These are phyloP conservation scores for Euborellia annulipes DNA, from an alignment of 1,140 invertebrate genomes.

Conservation along the genomic window DNA sequence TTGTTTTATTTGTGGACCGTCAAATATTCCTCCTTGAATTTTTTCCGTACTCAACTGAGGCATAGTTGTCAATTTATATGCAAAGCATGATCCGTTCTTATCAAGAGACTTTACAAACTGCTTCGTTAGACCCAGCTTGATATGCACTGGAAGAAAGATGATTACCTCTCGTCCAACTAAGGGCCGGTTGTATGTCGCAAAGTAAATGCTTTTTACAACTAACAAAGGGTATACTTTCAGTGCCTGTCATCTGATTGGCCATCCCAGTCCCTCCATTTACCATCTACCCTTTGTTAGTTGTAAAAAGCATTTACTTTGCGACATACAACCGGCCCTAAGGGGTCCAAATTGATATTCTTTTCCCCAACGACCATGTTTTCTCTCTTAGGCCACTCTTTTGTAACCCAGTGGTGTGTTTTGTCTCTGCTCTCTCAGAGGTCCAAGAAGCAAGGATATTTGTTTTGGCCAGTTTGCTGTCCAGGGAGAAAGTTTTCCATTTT, in stretches of 20 bases:
- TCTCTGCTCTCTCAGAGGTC: constrained; percentile 15
- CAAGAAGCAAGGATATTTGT: constrained; percentile 23
- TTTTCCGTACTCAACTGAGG: constrained; percentile 15
- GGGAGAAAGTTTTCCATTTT: constrained; percentile 9
- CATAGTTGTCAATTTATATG: constrained; percentile 12
- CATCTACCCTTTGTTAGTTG: too few species aligned
- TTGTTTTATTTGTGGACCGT: constrained; percentile 16
- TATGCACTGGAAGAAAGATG: too few species aligned
- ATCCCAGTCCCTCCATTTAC: too few species aligned
- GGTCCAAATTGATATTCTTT: constrained; percentile 10
- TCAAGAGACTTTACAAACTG: constrained; percentile 23
- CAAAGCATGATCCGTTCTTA: constrained; percentile 13
- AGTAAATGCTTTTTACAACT: too few species aligned
- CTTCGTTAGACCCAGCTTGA: constrained; percentile 15
- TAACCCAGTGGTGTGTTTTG: too few species aligned
- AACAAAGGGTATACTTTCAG: too few species aligned
- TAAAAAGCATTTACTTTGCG: too few species aligned
- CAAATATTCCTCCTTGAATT: constrained; percentile 17
- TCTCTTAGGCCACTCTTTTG: constrained; percentile 13
- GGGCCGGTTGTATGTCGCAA: too few species aligned
- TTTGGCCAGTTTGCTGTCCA: constrained; percentile 21
- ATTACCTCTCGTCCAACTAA: too few species aligned
- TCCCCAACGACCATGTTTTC: constrained; percentile 14
- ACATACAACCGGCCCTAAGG: too few species aligned
- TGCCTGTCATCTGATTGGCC: too few species aligned